A percentile compares a stretch with the other conserved stretches of the same genome.
Conservation (phyloP, 1,140 invertebrate genomes). For the Sitophilus oryzae region DNA sequence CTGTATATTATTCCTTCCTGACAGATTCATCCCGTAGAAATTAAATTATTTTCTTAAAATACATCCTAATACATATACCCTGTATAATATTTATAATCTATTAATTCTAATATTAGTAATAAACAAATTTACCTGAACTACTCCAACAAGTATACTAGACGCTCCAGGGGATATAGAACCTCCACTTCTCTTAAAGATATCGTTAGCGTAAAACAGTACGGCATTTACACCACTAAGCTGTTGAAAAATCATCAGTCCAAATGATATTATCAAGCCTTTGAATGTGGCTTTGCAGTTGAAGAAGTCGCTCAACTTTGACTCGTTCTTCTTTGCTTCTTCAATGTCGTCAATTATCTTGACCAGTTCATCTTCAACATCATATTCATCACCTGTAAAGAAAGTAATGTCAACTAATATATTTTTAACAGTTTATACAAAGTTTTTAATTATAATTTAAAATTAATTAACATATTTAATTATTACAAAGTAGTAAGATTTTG, state of each 20-base stretch:
- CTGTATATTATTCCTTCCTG: too few species aligned
- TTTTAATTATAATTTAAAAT: too few species aligned
- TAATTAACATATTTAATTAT: too few species aligned
- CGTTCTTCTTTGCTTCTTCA: slow-evolving; percentile 21
- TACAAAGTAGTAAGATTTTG: too few species aligned
- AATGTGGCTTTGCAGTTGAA: slow-evolving; percentile 51
- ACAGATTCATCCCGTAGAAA: too few species aligned
- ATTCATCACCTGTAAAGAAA: slow-evolving; percentile 40
- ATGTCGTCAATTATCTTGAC: slow-evolving; percentile 38
- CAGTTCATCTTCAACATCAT: slow-evolving; percentile 46
- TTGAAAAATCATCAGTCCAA: slow-evolving; percentile 65
- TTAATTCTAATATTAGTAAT: too few species aligned
- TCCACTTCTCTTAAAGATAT: slow-evolving; percentile 61
- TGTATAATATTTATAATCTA: too few species aligned
- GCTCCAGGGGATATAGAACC: slow-evolving; percentile 48
- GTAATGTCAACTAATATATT: too few species aligned
- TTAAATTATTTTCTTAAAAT: too few species aligned
- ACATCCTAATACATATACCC: too few species aligned
- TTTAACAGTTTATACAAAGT: too few species aligned
- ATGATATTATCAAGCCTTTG: slow-evolving; percentile 62
- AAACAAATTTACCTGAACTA: slow-evolving; percentile 52
- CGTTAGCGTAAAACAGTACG: slow-evolving; percentile 72
- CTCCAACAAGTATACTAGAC: slow-evolving; percentile 70
- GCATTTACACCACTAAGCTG: slow-evolving; percentile 77
- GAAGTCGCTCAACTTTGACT: slow-evolving; percentile 45